Conservation (phyloP, 2,113 vertebrate genomes). For the Passer montanus region DNA sequence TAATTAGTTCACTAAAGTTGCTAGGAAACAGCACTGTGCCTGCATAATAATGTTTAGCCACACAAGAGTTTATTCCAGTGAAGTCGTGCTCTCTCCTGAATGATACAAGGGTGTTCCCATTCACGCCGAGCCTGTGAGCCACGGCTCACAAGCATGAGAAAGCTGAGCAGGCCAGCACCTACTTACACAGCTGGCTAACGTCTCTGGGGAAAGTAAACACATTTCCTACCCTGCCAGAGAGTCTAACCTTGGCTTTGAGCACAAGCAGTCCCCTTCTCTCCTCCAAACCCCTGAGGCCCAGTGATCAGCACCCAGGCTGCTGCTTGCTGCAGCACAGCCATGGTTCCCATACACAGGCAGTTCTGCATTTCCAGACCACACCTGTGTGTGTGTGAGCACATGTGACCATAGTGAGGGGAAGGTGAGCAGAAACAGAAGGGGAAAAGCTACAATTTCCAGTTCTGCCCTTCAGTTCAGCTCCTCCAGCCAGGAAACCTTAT, state of each 20-base stretch:
- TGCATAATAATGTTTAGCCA: background rate
- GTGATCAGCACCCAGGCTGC: background rate
- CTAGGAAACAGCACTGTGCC: constrained; percentile 29
- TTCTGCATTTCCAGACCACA: background rate
- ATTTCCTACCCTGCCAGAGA: background rate
- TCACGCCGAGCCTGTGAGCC: background rate
- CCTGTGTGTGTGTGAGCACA: background rate
- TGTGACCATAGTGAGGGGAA: fast-evolving
- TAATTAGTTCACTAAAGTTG: constrained; percentile 4
- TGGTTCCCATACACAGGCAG: background rate
- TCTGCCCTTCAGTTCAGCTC: background rate
- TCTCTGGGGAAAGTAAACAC: background rate
- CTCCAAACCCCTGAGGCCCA: background rate
- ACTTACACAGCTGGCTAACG: background rate
- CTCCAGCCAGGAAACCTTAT: background rate
- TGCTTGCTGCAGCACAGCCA: background rate
- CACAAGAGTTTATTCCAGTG: background rate
- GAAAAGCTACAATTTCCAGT: background rate
- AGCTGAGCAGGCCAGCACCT: constrained; percentile 1
- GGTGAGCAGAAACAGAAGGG: background rate
- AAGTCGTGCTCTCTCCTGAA: background rate
- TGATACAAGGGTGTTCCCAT: background rate
- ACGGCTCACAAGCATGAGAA: background rate
- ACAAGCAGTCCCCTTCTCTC: background rate
- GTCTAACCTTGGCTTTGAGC: background rate